Evolutionary conservation across 2,113 vertebrate species (phyloP), one percentile per base, ranked within the genome.

Genomic region (Anas platyrhynchos): DNA sequence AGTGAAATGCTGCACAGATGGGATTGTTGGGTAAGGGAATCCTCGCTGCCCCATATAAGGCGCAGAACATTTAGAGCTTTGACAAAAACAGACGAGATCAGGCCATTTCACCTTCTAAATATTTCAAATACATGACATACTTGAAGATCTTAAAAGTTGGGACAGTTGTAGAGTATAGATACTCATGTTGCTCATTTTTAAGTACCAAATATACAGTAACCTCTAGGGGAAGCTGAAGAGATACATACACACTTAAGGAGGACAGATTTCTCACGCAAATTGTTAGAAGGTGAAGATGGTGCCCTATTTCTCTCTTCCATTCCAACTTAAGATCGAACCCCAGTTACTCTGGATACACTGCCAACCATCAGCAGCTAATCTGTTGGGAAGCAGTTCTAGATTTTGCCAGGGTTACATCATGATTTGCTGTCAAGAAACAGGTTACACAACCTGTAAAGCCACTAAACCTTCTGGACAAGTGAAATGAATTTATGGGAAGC

Each of bases 1-100:
- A 97, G 92, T 73, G 97, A 97, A 98, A 98, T 72, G 94, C 95
- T 97, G 97, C 97, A 97, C 98, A 98, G 97, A 97, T 96, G 97
- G 96, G 93, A 84, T 27, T 87, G 92, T 71, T 87, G 90, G 80
- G 85, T 87, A 86, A 95, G 96, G 97, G 97, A 98, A 98, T 98
- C 97, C 97, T 97, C 97, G 97, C 94, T 97, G 97, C 90, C 88
- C 96, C 91, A 71, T 32, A 92, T 20, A 96, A 91, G 92, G 95
- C 91, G 81, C 86, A 86, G 76, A 96, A 93, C 91, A 96, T 96
- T 98, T 96, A 96, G 63, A 97, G 65, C 94, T 96, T 93, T 94
- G 75, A 88, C 88, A 97, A 88, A 55, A 86, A 78, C 88, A 89
- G 86, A 85, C 67, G 82, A 96, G 87, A 96, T 90, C 67, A 80